Evolutionary conservation across 2,888 invertebrate species (phyloP), one percentile per base, ranked within the genome.

Genomic region (Rhodophaea formosa): DNA sequence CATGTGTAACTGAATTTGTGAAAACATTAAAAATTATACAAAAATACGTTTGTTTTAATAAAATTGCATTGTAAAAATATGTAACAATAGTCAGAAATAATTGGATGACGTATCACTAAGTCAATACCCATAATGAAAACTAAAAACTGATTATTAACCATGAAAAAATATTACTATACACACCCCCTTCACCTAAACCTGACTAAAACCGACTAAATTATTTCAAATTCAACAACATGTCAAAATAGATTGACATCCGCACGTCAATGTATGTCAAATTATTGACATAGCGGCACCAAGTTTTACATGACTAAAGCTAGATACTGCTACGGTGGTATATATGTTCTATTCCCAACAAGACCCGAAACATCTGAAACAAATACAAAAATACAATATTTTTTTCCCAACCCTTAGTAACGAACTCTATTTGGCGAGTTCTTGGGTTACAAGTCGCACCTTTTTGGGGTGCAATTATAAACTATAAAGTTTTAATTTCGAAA

Each of bases 251-350:
- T 46, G 16, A 17, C 46, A 17, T 46, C 16, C 1, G 44, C 15
- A 14, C 8, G 16, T 45, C 44, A 45, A 15, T 46, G 12, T 16
- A 17, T 16, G 12, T 17, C 46, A 23, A 8, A 12, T 12, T 16
- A 46, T 23, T 23, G 17, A 12, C 23, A 15, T 23, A 44, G 8
- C 29, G 29, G 43, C 44, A 43, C 43, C 29, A 53, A 30, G 6
- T 53, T 56, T 45, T 42, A 44, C 47, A 29, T 55, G 35, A 35
- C 46, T 23, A 59, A 29, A 15, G 29, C 57, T 56, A 59, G 45
- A 16, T 58, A 59, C 52, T 58, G 14, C 60, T 62, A 62, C 51
- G 56, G 60, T 58, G 57, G 54, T 53, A 56, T 29, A 51, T 16
- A 44, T 15, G 32, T 35, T 49, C 53, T 57, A 59, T 30, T 30